Base-by-base conservation (phyloP, 2,888 invertebrate genomes). In the Parochlus steinenii region DNA sequence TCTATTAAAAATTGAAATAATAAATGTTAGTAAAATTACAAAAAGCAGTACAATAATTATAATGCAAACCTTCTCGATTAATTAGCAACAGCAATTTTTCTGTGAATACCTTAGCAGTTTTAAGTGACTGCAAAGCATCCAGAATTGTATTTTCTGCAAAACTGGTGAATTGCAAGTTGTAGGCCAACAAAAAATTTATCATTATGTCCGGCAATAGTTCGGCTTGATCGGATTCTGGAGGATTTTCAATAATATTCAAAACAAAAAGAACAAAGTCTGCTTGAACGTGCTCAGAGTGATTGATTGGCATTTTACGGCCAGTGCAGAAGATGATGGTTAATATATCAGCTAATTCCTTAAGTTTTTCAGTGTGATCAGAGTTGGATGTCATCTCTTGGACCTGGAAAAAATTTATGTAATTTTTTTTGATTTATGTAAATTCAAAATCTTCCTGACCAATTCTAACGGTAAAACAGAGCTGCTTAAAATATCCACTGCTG, bases 381-480 rank as follows among this genome's bases (percentile, higher is more conserved):
- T 81, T 80, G 48, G 77, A 74, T 49, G 71, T 69, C 76, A 86
- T 83, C 48, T 77, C 77, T 51, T 59, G 56, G 23, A 56, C 56
- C 75, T 74, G 45, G 23, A 55, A 53, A 41, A 39, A 11, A 16
- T 52, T 60, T 60, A 82, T 82, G 80, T 49, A 79, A 74, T 56
- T 83, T 78, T 14, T 77, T 76, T 39, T 81, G 65, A 4, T 86
- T 85, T 59, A 86, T 69, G 76, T 76, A 51, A 73, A 71, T 45
- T 66, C 63, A 72, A 80, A 79, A 49, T 67, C 80, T n/a, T n/a
- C 56, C 83, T 73, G 22, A 89, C 89, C 41, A 93, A 67, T 64
- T 93, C 92, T 49, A 87, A 74, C 2, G 92, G 90, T 39, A 93
- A 64, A 39, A 90, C 74, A 10, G 90, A 90, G 51, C 79, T 77